Conservation (phyloP, 2,113 vertebrate genomes). For the Herpetotheres cachinnans region DNA sequence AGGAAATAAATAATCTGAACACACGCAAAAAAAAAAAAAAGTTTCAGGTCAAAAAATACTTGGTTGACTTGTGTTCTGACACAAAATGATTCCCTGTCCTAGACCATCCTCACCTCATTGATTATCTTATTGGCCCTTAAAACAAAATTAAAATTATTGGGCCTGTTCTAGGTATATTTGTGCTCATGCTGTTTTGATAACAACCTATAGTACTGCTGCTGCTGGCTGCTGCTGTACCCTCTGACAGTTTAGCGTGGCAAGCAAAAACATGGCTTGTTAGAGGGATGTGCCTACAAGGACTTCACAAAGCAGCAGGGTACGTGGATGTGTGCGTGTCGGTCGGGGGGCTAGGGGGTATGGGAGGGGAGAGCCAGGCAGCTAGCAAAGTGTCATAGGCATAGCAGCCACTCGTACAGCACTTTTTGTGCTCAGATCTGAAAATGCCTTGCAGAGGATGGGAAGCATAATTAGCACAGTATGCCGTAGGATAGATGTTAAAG, state of each 20-base stretch:
- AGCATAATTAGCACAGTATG: conserved; percentile 11
- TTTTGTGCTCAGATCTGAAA: neutral
- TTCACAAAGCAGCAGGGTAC: neutral
- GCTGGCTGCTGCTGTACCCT: neutral
- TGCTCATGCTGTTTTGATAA: neutral
- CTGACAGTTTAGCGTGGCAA: neutral
- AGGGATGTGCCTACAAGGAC: neutral
- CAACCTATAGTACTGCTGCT: neutral
- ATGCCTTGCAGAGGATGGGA: neutral
- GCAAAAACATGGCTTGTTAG: neutral
- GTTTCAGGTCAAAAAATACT: neutral
- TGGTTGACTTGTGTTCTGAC: neutral
- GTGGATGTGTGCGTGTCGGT: fast-evolving
- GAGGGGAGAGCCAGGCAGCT: neutral
- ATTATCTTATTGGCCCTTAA: neutral
- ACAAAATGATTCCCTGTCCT: neutral
- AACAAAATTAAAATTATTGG: neutral
- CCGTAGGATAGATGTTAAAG: conserved; percentile 31
- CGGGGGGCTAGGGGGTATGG: fast-evolving
- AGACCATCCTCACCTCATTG: neutral
- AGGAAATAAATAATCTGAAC: neutral
- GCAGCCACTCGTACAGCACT: neutral
- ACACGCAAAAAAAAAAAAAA: fast-evolving
- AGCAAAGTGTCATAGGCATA: neutral
- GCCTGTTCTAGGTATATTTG: neutral